phyloP scores from a whole-genome alignment of 2,888 invertebrate genomes.

The Dasypogon diadema region DNA sequence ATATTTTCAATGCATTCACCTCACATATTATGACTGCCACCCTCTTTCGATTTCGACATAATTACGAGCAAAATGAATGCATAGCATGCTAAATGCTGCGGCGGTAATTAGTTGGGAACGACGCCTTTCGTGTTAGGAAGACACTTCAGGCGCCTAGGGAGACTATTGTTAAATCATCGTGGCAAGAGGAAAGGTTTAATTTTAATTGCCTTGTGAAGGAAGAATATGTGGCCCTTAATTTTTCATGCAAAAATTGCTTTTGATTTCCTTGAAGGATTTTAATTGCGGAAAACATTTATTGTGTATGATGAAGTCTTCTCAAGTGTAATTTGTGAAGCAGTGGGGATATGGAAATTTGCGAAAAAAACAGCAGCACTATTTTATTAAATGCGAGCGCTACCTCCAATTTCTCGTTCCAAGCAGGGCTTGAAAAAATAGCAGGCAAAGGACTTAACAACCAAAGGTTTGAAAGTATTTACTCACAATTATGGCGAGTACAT shows the following conservation, averaged over 20 bases:
- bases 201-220: neutral
- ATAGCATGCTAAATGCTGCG: neutral
- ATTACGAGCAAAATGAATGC: conserved; percentile 21
- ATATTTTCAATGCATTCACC: neutral
- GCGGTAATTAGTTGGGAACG: neutral
- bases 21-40: conserved; percentile 14
- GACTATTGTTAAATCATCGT: neutral
- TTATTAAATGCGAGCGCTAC: too few relatives aligned
- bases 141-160: neutral
- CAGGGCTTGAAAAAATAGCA: too few relatives aligned
- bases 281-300: conserved; percentile 4
- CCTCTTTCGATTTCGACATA: conserved; percentile 15
- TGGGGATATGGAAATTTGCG: too few relatives aligned
- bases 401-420: too few relatives aligned
- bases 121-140: neutral
- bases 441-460: too few relatives aligned
- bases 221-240: conserved; percentile 11
- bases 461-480: too few relatives aligned
- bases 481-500: too few relatives aligned
- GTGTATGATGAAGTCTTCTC: neutral
- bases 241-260: conserved; percentile 11
- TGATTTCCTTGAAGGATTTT: conserved; percentile 10
- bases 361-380: too few relatives aligned
- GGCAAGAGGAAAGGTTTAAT: neutral
- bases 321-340: neutral